phyloP scores from a whole-genome alignment of 2,113 vertebrate species.

The Talpa occidentalis region DNA sequence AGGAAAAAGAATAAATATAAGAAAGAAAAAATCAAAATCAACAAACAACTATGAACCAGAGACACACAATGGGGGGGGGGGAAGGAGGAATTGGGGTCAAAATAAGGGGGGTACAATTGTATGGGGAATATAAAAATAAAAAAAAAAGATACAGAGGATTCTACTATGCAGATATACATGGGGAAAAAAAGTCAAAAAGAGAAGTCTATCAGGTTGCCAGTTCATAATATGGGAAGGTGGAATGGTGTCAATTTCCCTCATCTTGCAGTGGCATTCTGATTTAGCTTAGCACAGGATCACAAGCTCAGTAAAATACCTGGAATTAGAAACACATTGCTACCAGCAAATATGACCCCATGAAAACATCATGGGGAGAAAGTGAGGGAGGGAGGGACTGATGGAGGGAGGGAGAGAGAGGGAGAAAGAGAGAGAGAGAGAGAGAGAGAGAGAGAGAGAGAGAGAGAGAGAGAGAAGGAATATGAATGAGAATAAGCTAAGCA shows the following conservation, averaged over 20 bases:
- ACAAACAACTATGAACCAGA: too few relatives aligned
- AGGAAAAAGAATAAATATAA: too few relatives aligned
- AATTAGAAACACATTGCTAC: not conserved
- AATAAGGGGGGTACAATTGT: too few relatives aligned
- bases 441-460: not conserved
- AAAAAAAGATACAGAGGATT: too few relatives aligned
- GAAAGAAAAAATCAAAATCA: too few relatives aligned
- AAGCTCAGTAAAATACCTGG: not conserved
- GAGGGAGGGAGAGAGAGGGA: too few relatives aligned
- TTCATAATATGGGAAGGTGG: fast-evolving
- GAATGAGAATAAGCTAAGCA: not conserved
- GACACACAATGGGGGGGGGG: too few relatives aligned
- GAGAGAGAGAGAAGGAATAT: not conserved
- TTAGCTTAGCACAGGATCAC: not conserved
- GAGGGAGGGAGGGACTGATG: too few relatives aligned
- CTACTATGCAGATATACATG: too few relatives aligned
- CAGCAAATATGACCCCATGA: not conserved
- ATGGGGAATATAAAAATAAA: too few relatives aligned
- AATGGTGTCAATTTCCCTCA: not conserved
- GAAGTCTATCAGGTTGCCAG: not conserved
- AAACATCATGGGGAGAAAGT: not conserved
- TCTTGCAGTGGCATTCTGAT: not conserved
- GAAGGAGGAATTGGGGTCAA: too few relatives aligned
- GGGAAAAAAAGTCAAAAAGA: constrained; percentile 61
- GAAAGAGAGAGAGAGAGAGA: not conserved